Conservation (phyloP, 2,888 invertebrate species). For the Cryptus armator region DNA sequence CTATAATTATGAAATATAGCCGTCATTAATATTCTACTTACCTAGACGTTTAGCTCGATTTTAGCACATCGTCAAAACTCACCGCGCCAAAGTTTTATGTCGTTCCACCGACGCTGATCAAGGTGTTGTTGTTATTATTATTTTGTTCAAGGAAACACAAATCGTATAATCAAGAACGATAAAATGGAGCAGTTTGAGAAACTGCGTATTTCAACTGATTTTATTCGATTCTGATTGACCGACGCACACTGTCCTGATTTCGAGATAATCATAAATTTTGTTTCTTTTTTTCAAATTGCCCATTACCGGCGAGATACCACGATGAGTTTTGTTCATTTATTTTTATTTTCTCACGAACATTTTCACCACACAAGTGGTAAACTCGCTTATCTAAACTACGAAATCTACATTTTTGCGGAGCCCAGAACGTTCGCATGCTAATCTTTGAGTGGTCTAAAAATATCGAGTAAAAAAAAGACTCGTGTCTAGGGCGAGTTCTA, state of each 20-base stretch:
- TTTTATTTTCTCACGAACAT: background rate
- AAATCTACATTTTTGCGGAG: slow-evolving; percentile 3
- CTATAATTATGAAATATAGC: slow-evolving; percentile 68
- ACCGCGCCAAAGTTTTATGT: slow-evolving; percentile 53
- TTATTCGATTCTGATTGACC: slow-evolving; percentile 55
- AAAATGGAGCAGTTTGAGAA: slow-evolving; percentile 46
- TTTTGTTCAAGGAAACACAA: slow-evolving; percentile 49
- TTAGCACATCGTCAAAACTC: slow-evolving; percentile 73
- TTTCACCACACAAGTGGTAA: background rate
- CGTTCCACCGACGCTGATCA: slow-evolving; percentile 59
- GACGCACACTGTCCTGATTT: slow-evolving; percentile 9
- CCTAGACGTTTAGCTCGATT: slow-evolving; percentile 74
- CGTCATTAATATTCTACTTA: slow-evolving; percentile 75
- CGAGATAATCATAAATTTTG: background rate
- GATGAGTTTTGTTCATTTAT: background rate
- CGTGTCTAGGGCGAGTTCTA: background rate
- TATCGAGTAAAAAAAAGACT: background rate
- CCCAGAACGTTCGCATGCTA: background rate
- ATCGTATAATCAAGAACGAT: slow-evolving; percentile 61
- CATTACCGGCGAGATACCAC: background rate
- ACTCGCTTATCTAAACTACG: background rate
- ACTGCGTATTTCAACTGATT: slow-evolving; percentile 39
- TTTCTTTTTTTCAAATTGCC: background rate
- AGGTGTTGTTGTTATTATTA: slow-evolving; percentile 51
- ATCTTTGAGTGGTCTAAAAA: background rate